phyloP scores from a whole-genome alignment of 2,797 vertebrate species.

The Sphaeramia orbicularis region DNA sequence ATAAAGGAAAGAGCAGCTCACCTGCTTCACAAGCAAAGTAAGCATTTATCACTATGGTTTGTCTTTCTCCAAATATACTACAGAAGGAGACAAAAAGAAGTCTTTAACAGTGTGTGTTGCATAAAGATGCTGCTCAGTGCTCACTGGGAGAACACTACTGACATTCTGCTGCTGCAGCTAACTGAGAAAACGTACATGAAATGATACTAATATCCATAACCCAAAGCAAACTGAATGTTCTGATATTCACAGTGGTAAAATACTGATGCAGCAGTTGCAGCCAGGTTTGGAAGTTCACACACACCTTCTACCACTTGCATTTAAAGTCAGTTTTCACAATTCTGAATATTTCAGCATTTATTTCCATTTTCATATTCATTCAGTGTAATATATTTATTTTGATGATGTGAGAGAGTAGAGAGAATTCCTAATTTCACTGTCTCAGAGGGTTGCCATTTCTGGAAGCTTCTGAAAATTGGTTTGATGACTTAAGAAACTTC shows the following conservation, averaged over 20 bases:
- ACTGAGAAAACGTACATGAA: neutral
- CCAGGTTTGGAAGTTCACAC: too few relatives aligned
- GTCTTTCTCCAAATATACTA: neutral
- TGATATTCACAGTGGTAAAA: slow-evolving; percentile 5
- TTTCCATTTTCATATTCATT: too few relatives aligned
- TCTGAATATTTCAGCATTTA: too few relatives aligned
- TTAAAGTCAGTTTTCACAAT: too few relatives aligned
- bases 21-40: neutral
- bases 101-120: neutral
- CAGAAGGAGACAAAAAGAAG: slow-evolving; percentile 9
- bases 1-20: slow-evolving; percentile 1
- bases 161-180: neutral
- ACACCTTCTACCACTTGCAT: too few relatives aligned
- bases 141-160: neutral
- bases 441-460: too few relatives aligned
- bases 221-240: slow-evolving; percentile 10
- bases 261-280: neutral
- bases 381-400: too few relatives aligned
- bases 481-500: too few relatives aligned
- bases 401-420: too few relatives aligned
- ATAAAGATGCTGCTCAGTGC: neutral
- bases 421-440: too few relatives aligned
- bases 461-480: too few relatives aligned
- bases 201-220: slow-evolving; percentile 3
- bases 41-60: slow-evolving; percentile 6